Percentiles rank a stretch among this genome's conserved stretches.
Conservation (phyloP, 2,888 invertebrate genomes). For the Caenorhabditis sp. region DNA sequence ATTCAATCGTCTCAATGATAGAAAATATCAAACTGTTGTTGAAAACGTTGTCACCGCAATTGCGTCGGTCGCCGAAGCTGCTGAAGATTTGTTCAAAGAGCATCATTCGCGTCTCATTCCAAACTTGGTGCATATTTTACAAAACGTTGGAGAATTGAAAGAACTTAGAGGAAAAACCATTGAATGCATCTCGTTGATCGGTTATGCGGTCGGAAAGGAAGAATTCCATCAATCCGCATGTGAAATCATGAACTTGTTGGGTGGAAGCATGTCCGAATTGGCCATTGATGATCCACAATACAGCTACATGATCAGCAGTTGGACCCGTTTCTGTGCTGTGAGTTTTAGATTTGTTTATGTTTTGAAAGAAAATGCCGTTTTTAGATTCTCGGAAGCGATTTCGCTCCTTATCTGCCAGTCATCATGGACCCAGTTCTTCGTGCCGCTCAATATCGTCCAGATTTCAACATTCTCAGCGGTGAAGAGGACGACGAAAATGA, state of each 20-base stretch:
- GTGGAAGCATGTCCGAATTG: constrained; percentile 41
- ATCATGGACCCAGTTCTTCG: constrained; percentile 94
- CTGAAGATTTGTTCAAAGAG: constrained; percentile 90
- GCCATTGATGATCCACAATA: constrained; percentile 74
- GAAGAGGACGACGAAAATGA: constrained; percentile 78
- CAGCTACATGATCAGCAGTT: constrained; percentile 95
- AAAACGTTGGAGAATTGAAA: constrained; percentile 74
- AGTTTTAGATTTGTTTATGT: constrained; percentile 72
- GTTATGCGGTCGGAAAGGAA: constrained; percentile 76
- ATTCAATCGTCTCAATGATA: constrained; percentile 87
- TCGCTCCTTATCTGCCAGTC: constrained; percentile 85
- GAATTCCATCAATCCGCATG: constrained; percentile 87
- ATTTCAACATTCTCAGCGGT: constrained; percentile 85
- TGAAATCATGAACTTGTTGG: constrained; percentile 76
- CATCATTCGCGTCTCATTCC: constrained; percentile 90
- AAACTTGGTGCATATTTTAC: constrained; percentile 93
- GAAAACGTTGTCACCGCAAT: constrained; percentile 80
- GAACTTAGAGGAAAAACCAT: constrained; percentile 95
- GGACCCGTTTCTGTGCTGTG: constrained; percentile 98
- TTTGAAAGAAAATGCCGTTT: neutral
- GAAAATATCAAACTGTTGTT: constrained; percentile 91
- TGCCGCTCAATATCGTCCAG: constrained; percentile 90
- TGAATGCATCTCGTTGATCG: constrained; percentile 97
- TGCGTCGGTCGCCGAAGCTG: constrained; percentile 96
- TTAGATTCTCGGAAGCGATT: constrained; percentile 44